phyloP scores from a whole-genome alignment of 2,797 vertebrate species.

The Gallirallus australis region DNA sequence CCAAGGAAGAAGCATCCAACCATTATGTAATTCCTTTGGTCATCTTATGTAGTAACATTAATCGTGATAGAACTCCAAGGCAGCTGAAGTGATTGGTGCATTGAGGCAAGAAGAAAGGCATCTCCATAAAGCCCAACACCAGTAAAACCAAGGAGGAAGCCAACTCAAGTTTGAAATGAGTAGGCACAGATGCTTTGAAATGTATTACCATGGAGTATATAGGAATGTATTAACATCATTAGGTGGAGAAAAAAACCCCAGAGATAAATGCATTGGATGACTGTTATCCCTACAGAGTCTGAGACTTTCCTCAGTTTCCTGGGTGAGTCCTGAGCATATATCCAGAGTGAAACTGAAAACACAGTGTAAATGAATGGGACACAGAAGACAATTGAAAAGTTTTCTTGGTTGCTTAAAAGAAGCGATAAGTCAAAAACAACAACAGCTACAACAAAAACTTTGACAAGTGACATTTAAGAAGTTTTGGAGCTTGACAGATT shows the following conservation, averaged over 20 bases:
- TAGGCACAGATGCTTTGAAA: background rate
- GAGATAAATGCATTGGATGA: background rate
- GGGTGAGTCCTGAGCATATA: fast-evolving
- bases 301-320: background rate
- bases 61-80: background rate
- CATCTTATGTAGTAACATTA: background rate
- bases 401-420: background rate
- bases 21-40: slow-evolving; percentile 34
- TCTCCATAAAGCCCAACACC: background rate
- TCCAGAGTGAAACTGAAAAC: background rate
- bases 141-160: background rate
- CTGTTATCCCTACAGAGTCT: fast-evolving
- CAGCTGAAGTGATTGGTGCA: background rate
- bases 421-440: background rate
- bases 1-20: background rate
- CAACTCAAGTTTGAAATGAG: background rate
- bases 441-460: background rate
- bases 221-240: background rate
- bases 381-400: background rate
- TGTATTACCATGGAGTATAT: background rate
- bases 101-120: background rate
- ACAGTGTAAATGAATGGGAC: background rate
- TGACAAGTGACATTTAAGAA: background rate
- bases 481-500: background rate
- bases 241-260: fast-evolving